Base-by-base conservation (phyloP, 1,140 invertebrate genomes). In the Anoplophora glabripennis region DNA sequence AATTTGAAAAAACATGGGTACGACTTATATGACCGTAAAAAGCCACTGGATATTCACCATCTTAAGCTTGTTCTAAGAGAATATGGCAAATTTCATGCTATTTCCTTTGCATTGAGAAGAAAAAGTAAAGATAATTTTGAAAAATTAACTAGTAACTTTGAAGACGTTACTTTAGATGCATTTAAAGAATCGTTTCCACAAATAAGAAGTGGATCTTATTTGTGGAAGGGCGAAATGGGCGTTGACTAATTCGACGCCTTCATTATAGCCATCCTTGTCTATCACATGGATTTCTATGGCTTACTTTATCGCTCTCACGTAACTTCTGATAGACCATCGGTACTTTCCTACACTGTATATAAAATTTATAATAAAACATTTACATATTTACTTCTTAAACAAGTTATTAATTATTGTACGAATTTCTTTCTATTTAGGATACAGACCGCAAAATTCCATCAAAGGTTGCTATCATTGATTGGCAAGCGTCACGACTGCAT, bases 71-170 rank as follows among this genome's bases (percentile, higher is more conserved):
- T 79, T 1, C 70, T 84, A 34, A 69, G 75, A 53, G 74, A 74
- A 12, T 75, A 83, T 61, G 83, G 76, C 7, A 77, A 75, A 47
- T 75, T 80, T 14, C 84, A 85, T 68, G 81, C 81, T 0, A 49
- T 79, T 0, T 80, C 80, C 0, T 75, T 79, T 59, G 78, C 78
- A 0, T 65, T 82, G 18, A 79, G 78, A 54, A 60, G 75, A 12
- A 71, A 74, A 45, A 65, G 77, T 38, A 68, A 70, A 4, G 66
- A 73, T 7, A 49, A 60, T 4, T 78, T 75, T 56, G 41, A 65
- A 7, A 21, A 67, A 28, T 18, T 70, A 35, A 51, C 53, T 0
- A 40, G 8, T 36, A 34, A 58, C 38, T 38, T 59, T 14, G 28
- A 52, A 7, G 36, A 53, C 36, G 21, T 46, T 33, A 38, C 10